A percentile compares a stretch with the other conserved stretches of the same genome.
phyloP scores from a whole-genome alignment of 2,113 vertebrate genomes.

The Zosterops pallidus region DNA sequence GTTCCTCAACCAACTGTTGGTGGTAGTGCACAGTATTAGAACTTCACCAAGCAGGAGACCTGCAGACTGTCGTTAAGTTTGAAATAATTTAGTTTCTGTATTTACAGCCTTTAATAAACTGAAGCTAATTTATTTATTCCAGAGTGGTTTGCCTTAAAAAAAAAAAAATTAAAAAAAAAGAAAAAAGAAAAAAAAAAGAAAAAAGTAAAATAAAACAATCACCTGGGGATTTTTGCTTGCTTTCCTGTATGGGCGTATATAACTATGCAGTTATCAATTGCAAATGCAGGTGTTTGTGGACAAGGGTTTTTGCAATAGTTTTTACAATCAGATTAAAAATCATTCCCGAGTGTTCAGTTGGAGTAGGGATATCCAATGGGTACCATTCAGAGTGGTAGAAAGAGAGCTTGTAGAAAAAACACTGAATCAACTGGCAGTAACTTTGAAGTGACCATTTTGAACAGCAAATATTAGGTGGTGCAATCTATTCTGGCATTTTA shows the following conservation, averaged over 20 bases:
- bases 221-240: not conserved
- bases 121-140: not conserved
- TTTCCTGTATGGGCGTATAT: fast-evolving
- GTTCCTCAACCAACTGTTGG: not conserved
- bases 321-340: not conserved
- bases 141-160: not conserved
- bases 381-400: not conserved
- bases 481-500: not conserved
- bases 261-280: not conserved
- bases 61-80: not conserved
- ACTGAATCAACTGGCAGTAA: not conserved
- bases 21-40: not conserved
- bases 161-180: too few relatives aligned
- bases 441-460: not conserved
- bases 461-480: not conserved
- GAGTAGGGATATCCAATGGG: not conserved
- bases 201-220: not conserved
- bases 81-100: not conserved
- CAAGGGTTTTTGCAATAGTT: not conserved
- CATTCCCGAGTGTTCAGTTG: not conserved
- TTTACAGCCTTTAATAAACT: not conserved
- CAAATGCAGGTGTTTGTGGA: not conserved
- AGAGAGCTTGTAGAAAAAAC: not conserved
- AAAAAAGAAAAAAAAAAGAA: too few relatives aligned
- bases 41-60: not conserved